Evolutionary conservation across 2,113 vertebrate genomes (phyloP).

Genomic region (Hiodon alosoides): DNA sequence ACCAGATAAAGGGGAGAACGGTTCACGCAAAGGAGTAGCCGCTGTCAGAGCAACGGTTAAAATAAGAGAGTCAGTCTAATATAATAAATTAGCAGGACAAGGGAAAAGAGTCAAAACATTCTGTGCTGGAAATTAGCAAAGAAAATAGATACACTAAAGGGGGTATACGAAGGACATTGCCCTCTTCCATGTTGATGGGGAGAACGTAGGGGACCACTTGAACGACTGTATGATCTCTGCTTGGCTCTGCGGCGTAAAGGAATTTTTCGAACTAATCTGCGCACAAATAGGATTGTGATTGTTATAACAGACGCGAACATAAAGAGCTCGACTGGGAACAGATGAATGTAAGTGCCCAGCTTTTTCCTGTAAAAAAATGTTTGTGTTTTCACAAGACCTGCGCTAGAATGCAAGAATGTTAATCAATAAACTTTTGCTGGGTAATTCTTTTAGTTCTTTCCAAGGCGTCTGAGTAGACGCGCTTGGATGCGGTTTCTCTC

Average conservation of each 20-base stretch:
- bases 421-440: not conserved
- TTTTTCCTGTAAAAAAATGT: not conserved
- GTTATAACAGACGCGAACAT: constrained; percentile 15
- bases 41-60: not conserved
- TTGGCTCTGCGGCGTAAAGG: constrained; percentile 10
- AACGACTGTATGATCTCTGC: constrained; percentile 10
- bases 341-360: constrained; percentile 63
- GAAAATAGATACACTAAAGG: constrained; percentile 11
- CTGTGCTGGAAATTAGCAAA: not conserved
- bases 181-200: constrained; percentile 53
- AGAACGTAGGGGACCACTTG: constrained; percentile 37
- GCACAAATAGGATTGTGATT: constrained; percentile 22
- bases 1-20: constrained; percentile 16
- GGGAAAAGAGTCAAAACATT: not conserved
- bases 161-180: constrained; percentile 16
- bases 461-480: too few relatives aligned
- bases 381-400: not conserved
- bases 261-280: constrained; percentile 24
- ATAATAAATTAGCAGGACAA: not conserved
- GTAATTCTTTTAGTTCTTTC: not conserved
- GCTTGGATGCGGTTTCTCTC: too few relatives aligned
- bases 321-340: constrained; percentile 39
- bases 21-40: not conserved
- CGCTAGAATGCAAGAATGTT: not conserved
- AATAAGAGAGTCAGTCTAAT: not conserved